These are phyloP conservation scores for Amphiura filiformis DNA, from an alignment of 35 echinoderm and acorn worm species.

Conservation along the genomic window DNA sequence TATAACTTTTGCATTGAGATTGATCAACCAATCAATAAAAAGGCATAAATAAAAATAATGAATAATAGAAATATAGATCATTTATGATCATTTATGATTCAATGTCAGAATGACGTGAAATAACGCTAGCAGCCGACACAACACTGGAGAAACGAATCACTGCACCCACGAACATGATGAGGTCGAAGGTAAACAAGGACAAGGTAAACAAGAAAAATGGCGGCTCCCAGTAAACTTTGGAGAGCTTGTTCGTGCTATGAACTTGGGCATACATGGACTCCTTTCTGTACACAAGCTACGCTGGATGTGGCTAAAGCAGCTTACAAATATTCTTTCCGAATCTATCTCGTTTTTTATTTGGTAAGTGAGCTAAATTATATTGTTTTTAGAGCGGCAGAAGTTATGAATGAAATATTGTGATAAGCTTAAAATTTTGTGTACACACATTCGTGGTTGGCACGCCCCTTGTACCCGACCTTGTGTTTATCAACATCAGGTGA, in stretches of 20 bases:
- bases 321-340: slow-evolving; percentile 49
- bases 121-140: not conserved
- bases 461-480: no score
- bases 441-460: no score
- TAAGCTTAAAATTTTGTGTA: no score
- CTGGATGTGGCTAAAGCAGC: slow-evolving; percentile 53
- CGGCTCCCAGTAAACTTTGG: slow-evolving; percentile 53
- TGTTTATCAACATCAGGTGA: no score
- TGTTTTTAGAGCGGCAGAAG: no score
- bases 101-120: not conserved
- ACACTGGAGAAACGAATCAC: not conserved
- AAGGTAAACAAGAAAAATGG: slow-evolving; percentile 50
- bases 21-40: no score
- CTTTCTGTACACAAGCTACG: slow-evolving; percentile 44
- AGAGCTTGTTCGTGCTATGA: slow-evolving; percentile 66
- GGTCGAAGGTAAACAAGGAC: no score
- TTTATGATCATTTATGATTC: no score
- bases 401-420: no score
- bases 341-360: slow-evolving; percentile 61
- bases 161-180: not conserved
- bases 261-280: slow-evolving; percentile 76
- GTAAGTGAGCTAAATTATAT: slow-evolving; percentile 56
- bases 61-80: no score
- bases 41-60: no score
- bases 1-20: no score